Conservation (phyloP, 2,797 vertebrate genomes). For the Ambastaia sidthimunki region DNA sequence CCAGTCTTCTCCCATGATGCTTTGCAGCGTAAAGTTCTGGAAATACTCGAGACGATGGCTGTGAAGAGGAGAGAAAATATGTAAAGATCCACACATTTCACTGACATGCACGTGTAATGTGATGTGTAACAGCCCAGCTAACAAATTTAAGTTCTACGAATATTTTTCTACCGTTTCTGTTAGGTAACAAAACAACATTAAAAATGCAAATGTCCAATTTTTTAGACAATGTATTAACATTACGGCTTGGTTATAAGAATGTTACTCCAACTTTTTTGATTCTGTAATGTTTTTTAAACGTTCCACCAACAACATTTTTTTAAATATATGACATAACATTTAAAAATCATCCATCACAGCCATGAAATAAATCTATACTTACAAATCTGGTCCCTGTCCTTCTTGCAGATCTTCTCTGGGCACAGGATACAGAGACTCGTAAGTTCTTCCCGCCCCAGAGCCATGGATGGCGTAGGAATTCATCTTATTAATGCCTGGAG, state of each 20-base stretch:
- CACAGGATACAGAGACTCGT: slow-evolving; percentile 75
- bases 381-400: slow-evolving; percentile 76
- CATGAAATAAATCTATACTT: slow-evolving; percentile 53
- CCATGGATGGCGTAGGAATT: slow-evolving; percentile 80
- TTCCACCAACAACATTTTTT: no score
- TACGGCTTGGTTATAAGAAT: no score
- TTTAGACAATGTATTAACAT: no score
- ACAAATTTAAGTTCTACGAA: no score
- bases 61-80: slow-evolving; percentile 14
- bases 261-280: no score
- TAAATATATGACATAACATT: no score
- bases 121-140: no score
- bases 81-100: neutral
- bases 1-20: slow-evolving; percentile 80
- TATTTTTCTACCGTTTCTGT: no score
- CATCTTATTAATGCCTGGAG: slow-evolving; percentile 77
- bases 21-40: slow-evolving; percentile 77
- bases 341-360: neutral
- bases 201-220: no score
- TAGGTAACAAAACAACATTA: no score
- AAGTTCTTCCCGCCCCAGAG: slow-evolving; percentile 70
- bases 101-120: no score
- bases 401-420: slow-evolving; percentile 68
- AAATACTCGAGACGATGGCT: slow-evolving; percentile 80
- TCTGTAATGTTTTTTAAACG: no score